phyloP scores from a whole-genome alignment of 2,113 vertebrate species.

The Trematomus loennbergii region DNA sequence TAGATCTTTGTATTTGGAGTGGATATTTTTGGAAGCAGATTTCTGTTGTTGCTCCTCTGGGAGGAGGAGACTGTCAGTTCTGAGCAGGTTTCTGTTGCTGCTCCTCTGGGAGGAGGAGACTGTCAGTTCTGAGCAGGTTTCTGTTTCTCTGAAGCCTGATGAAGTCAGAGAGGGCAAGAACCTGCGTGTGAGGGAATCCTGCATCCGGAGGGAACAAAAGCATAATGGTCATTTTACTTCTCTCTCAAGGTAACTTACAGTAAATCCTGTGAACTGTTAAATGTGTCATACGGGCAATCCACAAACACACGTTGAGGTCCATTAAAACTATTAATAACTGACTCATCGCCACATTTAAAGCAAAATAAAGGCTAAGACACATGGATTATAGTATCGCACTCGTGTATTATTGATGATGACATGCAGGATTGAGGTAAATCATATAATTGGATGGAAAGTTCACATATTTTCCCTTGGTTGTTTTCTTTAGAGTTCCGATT shows the following conservation, averaged over 20 bases:
- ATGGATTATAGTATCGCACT: too few species aligned
- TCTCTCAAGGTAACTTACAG: conserved; percentile 61
- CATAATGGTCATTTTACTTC: conserved; percentile 23
- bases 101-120: neutral
- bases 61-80: neutral
- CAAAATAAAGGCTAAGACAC: conserved; percentile 38
- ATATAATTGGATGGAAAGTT: conserved; percentile 5
- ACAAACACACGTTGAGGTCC: neutral
- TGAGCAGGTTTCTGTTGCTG: conserved; percentile 32
- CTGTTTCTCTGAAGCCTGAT: conserved; percentile 37
- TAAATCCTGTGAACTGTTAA: conserved; percentile 34
- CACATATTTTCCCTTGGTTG: neutral
- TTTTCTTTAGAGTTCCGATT: conserved; percentile 5
- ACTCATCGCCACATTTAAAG: neutral
- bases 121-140: conserved; percentile 1
- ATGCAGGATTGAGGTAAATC: conserved; percentile 7
- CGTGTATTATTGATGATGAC: conserved; percentile 51
- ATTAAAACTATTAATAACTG: conserved; percentile 14
- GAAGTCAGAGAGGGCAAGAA: conserved; percentile 29
- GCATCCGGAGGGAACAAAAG: neutral
- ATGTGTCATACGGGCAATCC: neutral
- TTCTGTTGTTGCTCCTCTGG: neutral
- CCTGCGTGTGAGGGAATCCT: neutral
- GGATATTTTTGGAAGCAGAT: conserved; percentile 28
- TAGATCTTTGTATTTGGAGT: neutral